Evolutionary conservation across 2,888 invertebrate genomes (phyloP), one percentile per base, ranked within the genome.

Genomic region (Cyrtodaria siliqua): DNA sequence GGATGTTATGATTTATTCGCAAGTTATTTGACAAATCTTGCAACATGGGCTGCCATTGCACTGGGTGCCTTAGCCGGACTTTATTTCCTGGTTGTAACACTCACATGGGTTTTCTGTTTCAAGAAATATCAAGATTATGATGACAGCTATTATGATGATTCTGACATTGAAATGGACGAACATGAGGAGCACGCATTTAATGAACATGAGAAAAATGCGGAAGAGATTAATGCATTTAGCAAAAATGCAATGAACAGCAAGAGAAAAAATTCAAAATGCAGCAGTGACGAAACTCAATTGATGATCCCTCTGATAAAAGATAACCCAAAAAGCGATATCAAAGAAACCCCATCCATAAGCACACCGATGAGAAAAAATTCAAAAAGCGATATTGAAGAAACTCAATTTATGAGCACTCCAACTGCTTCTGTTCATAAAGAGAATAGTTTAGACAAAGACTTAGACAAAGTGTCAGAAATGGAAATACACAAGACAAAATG

Each of bases 101-200:
- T 80, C 12, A 80, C 80, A 0, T 80, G 80, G 80, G 67, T 77
- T 16, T 80, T 77, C 63, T 76, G 80, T 59, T 80, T 77, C 27
- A 80, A 80, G 60, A 73, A 73, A 42, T 59, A 47, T 23, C 66
- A 66, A 33, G 78, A 78, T 20, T 69, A 47, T 29, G 53, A 66
- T 57, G 73, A 70, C 23, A 56, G 62, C 49, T 71, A 62, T 55
- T 38, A 56, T 2, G 64, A 60, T 9, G 79, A 72, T 23, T 71
- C 70, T 38, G 68, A 67, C 18, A 77, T 67, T 63, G 70, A 75
- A 33, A 61, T 60, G 29, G 61, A 78, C 33, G 63, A 69, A 29
- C 18, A 67, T n/a, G 62, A 68, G 18, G 57, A 66, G 23, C 63
- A 63, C 14, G 50, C 52, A 0, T 62, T 62, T 40, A 26, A 49